Conservation (phyloP, 2,797 vertebrate genomes). For the Adrianichthys oophorus region DNA sequence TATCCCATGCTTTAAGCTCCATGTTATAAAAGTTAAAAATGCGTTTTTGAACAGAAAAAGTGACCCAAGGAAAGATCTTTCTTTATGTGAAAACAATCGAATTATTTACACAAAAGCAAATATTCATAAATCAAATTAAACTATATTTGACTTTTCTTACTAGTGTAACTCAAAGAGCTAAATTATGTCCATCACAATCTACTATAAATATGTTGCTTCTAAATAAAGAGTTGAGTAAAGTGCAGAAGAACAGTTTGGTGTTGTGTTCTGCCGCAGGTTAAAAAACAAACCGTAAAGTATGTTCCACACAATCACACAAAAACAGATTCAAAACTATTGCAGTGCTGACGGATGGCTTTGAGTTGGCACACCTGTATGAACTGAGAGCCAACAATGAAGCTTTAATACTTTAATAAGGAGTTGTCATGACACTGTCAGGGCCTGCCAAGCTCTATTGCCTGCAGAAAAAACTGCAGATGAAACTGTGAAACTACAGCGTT, state of each 20-base stretch:
- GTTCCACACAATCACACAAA: conserved; percentile 6
- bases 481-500: neutral
- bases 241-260: neutral
- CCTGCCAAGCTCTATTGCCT: neutral
- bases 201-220: no score
- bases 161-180: no score
- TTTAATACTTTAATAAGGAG: conserved; percentile 25
- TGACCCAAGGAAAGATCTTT: no score
- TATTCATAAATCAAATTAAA: no score
- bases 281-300: conserved; percentile 4
- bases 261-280: conserved; percentile 11
- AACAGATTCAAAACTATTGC: conserved; percentile 18
- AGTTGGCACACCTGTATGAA: conserved; percentile 34
- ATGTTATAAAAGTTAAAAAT: no score
- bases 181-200: no score
- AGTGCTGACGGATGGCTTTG: conserved; percentile 35
- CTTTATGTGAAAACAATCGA: no score
- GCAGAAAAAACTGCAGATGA: neutral
- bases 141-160: no score
- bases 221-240: neutral
- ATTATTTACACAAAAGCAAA: no score
- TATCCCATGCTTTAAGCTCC: no score
- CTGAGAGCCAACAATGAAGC: conserved; percentile 19
- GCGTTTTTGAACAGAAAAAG: no score
- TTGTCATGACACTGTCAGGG: conserved; percentile 13